These are phyloP conservation scores for Disparrhopalites patrizii DNA, from an alignment of 2,888 invertebrate genomes.

Conservation along the genomic window DNA sequence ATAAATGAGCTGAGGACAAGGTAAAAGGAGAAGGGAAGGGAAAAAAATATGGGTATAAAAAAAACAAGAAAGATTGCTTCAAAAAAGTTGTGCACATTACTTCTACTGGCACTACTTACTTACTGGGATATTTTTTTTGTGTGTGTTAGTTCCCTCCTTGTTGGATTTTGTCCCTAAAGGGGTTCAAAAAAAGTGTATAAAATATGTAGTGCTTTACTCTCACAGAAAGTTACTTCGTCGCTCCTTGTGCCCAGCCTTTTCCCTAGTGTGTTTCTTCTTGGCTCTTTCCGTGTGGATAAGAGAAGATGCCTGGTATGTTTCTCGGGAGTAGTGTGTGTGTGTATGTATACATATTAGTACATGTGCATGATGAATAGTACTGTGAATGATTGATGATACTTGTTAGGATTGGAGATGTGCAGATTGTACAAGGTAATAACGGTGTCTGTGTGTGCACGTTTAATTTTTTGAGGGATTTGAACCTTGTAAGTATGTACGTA, in stretches of 20 bases:
- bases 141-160: too few species aligned
- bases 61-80: conserved; percentile 18
- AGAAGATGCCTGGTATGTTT: background rate
- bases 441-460: too few species aligned
- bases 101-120: too few species aligned
- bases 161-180: too few species aligned
- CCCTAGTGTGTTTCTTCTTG: background rate
- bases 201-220: too few species aligned
- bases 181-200: too few species aligned
- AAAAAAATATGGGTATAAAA: background rate
- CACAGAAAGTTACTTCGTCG: background rate
- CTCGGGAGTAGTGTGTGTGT: too few species aligned
- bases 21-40: too few species aligned
- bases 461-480: too few species aligned
- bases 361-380: conserved; percentile 21
- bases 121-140: too few species aligned
- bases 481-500: background rate
- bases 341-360: too few species aligned
- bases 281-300: background rate
- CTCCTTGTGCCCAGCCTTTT: background rate
- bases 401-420: conserved; percentile 3
- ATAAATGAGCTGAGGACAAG: background rate
- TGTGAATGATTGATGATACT: conserved; percentile 25
- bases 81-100: conserved; percentile 17
- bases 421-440: too few species aligned